Percentiles rank a stretch among this genome's conserved stretches.
These are phyloP conservation scores for Delichon dasypus DNA, from an alignment of 2,797 vertebrate species.

Conservation along the genomic window DNA sequence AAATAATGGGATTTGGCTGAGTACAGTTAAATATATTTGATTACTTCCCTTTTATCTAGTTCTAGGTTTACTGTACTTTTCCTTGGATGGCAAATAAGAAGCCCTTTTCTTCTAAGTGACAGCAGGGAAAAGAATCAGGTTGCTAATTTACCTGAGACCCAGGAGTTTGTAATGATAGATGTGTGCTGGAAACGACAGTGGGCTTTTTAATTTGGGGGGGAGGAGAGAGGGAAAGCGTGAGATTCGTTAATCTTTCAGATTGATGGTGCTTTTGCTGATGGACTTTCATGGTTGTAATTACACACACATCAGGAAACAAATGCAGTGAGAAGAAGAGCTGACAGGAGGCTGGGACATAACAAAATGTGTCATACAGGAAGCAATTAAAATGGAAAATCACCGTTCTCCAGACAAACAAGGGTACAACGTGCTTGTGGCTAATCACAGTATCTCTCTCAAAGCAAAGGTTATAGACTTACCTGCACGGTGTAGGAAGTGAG, in stretches of 20 bases:
- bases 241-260: constrained; percentile 46
- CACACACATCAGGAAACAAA: constrained; percentile 26
- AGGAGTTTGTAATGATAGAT: constrained; percentile 63
- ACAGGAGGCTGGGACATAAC: background rate
- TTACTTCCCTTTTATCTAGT: constrained; percentile 64
- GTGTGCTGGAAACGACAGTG: constrained; percentile 52
- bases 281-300: constrained; percentile 47
- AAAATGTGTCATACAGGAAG: background rate
- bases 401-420: background rate
- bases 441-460: background rate
- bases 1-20: constrained; percentile 53
- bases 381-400: background rate
- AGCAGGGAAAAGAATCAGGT: constrained; percentile 67
- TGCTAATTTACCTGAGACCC: constrained; percentile 71
- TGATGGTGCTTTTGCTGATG: constrained; percentile 1
- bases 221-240: constrained; percentile 39
- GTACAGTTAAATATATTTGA: constrained; percentile 62
- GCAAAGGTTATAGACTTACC: background rate
- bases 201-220: constrained; percentile 40
- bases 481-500: background rate
- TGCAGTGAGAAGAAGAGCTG: background rate
- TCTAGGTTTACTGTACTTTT: constrained; percentile 67
- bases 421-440: fast-evolving
- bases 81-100: constrained; percentile 69
- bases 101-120: constrained; percentile 72